Conservation (phyloP, 2,888 invertebrate genomes). For the Zygothrica quintamaculata region DNA sequence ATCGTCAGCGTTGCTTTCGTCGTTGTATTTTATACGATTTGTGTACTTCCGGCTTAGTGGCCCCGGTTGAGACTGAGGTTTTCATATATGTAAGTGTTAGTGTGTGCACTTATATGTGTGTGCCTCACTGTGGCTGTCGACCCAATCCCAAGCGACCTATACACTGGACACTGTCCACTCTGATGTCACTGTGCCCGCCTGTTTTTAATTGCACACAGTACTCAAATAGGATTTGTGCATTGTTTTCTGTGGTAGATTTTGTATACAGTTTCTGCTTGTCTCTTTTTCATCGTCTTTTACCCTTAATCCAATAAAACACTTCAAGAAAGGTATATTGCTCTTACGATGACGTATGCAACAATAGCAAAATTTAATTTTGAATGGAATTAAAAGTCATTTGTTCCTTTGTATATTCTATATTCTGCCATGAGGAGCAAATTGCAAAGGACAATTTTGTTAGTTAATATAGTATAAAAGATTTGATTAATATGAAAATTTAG, state of each 20-base stretch:
- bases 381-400: too few species aligned
- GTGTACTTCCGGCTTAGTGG: conserved; percentile 76
- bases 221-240: conserved; percentile 80
- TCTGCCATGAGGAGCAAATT: too few species aligned
- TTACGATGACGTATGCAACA: too few species aligned
- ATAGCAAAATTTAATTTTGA: too few species aligned
- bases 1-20: conserved; percentile 24
- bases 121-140: background rate
- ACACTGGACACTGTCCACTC: conserved; percentile 39
- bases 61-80: conserved; percentile 14
- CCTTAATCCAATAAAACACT: too few species aligned
- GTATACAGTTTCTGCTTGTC: conserved; percentile 36
- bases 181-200: conserved; percentile 38
- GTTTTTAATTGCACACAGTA: conserved; percentile 74
- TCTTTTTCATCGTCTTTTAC: conserved; percentile 15
- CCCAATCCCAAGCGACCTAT: conserved; percentile 38
- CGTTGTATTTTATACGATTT: conserved; percentile 68
- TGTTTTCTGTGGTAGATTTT: conserved; percentile 76
- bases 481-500: too few species aligned
- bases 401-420: too few species aligned
- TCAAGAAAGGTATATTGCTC: too few species aligned
- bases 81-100: conserved; percentile 37
- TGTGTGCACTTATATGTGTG: conserved; percentile 3
- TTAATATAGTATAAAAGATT: too few species aligned
- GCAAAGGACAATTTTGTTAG: too few species aligned